Conservation (phyloP, 2,113 vertebrate genomes). For the Lycaon pictus region DNA sequence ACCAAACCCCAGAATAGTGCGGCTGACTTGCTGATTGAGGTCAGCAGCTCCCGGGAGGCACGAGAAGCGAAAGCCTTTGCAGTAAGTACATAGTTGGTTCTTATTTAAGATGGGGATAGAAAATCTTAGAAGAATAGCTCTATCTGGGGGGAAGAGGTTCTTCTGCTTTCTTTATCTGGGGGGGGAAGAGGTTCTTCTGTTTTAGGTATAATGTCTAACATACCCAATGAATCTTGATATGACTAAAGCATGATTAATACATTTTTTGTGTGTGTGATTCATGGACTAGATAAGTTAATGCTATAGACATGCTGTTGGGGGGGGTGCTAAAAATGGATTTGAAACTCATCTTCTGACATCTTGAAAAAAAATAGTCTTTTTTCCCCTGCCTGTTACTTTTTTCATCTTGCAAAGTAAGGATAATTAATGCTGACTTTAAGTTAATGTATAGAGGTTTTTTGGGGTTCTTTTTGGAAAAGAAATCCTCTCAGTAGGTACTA, state of each 20-base stretch:
- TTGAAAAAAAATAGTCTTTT: neutral
- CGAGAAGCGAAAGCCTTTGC: slow-evolving; percentile 52
- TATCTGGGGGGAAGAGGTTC: neutral
- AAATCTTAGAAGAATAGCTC: slow-evolving; percentile 30
- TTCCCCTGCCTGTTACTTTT: neutral
- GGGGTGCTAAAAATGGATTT: neutral
- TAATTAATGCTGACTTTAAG: slow-evolving; percentile 42
- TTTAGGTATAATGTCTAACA: neutral
- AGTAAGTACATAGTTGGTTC: slow-evolving; percentile 84
- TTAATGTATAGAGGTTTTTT: neutral
- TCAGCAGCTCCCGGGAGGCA: slow-evolving; percentile 75
- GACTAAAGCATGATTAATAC: neutral
- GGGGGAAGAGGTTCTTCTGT: neutral
- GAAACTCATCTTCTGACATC: slow-evolving; percentile 29
- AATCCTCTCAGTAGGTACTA: neutral
- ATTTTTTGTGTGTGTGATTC: neutral
- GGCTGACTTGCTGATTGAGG: slow-evolving; percentile 83
- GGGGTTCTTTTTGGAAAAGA: neutral
- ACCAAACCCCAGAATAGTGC: slow-evolving; percentile 83
- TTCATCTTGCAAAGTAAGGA: slow-evolving; percentile 16
- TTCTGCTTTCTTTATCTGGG: neutral
- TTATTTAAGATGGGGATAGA: neutral
- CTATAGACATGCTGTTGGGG: neutral
- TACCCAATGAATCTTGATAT: neutral
- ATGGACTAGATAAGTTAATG: neutral